Evolutionary conservation across 1,140 invertebrate genomes (phyloP).

Genomic region (Hyphantria cunea): DNA sequence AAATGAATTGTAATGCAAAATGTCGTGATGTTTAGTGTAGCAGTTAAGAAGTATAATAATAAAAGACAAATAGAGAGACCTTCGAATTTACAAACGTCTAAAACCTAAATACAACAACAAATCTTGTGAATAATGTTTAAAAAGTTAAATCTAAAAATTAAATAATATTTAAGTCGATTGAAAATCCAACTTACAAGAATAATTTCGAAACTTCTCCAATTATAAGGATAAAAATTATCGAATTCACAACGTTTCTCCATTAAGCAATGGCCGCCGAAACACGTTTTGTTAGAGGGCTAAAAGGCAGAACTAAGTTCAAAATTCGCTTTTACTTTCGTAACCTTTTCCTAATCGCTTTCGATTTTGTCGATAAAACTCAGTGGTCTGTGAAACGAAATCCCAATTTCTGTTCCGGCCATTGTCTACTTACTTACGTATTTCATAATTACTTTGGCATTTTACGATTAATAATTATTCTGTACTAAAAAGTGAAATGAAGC

Average conservation of each 20-base stretch:
- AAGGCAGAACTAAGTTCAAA: neutral
- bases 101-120: too few species aligned
- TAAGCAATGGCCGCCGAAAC: neutral
- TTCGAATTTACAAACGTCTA: too few species aligned
- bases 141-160: too few species aligned
- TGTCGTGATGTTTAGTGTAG: too few species aligned
- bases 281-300: slow-evolving; percentile 3
- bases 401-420: slow-evolving; percentile 11
- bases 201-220: neutral
- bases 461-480: neutral
- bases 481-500: slow-evolving; percentile 20
- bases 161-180: too few species aligned
- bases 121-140: too few species aligned
- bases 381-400: slow-evolving; percentile 22
- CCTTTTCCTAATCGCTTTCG: slow-evolving; percentile 25
- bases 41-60: too few species aligned
- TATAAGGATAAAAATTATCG: neutral
- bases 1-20: too few species aligned
- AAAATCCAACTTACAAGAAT: neutral
- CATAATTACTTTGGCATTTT: neutral
- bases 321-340: slow-evolving; percentile 23
- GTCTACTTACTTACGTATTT: slow-evolving; percentile 10
- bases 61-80: too few species aligned
- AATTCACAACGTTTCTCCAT: neutral
- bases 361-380: slow-evolving; percentile 23